Evolutionary conservation across 2,797 vertebrate species (phyloP).

Genomic region (Natrix natrix): DNA sequence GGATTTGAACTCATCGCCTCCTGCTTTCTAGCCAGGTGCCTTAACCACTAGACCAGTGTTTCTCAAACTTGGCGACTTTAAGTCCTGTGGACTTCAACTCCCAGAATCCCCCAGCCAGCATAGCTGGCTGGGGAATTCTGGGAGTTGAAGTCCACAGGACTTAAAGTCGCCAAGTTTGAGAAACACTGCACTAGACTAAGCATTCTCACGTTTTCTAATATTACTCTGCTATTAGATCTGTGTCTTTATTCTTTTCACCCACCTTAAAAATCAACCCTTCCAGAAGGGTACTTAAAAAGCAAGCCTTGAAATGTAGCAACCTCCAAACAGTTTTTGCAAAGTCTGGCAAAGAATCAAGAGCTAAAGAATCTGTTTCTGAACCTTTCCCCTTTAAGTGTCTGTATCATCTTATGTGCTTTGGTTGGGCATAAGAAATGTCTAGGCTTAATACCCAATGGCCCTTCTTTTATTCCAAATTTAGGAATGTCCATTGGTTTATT

Average conservation of each 20-base stretch:
- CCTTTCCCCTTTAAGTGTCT: not conserved
- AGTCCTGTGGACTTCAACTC: too few species aligned
- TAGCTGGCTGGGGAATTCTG: too few species aligned
- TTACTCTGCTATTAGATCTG: not conserved
- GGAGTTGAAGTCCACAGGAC: too few species aligned
- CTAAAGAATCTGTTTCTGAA: not conserved
- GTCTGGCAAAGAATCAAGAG: not conserved
- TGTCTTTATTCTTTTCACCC: not conserved
- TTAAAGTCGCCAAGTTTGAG: too few species aligned
- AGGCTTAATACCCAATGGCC: not conserved
- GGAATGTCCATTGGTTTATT: not conserved
- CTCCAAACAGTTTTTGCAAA: not conserved
- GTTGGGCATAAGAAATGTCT: not conserved
- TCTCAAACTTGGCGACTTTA: too few species aligned
- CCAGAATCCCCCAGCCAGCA: too few species aligned
- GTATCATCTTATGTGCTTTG: not conserved
- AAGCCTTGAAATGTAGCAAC: conserved; percentile 29
- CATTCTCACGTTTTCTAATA: not conserved
- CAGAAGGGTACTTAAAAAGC: conserved; percentile 43
- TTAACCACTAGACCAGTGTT: not conserved
- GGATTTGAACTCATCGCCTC: not conserved
- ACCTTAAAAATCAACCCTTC: not conserved
- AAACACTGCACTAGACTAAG: not conserved
- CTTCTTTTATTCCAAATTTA: not conserved
- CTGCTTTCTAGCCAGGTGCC: not conserved